Evolutionary conservation across 2,797 vertebrate genomes (phyloP).

Genomic region (Pteropus rufus): DNA sequence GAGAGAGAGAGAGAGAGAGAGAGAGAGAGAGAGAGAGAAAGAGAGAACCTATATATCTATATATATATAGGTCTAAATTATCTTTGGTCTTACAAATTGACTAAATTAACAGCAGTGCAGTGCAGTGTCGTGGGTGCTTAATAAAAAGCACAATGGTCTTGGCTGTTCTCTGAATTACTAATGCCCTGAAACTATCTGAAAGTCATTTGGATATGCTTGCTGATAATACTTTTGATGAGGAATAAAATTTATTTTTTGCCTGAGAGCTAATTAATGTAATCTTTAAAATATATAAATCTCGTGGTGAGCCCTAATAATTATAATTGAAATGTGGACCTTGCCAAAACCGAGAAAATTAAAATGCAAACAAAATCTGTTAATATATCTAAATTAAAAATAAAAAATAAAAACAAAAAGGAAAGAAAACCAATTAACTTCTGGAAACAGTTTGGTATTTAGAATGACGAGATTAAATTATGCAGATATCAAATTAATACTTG

Average conservation of each 20-base stretch:
- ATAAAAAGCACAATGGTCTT: constrained; percentile 24
- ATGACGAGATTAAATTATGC: constrained; percentile 71
- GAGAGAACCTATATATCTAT: not conserved
- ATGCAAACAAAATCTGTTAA: constrained; percentile 70
- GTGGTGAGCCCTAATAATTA: constrained; percentile 63
- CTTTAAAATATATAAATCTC: constrained; percentile 67
- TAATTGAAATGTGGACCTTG: constrained; percentile 35
- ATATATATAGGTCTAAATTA: constrained; percentile 45
- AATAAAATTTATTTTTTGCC: constrained; percentile 61
- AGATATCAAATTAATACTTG: constrained; percentile 73
- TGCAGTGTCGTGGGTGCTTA: not conserved
- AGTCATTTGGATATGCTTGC: constrained; percentile 50
- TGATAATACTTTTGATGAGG: constrained; percentile 57
- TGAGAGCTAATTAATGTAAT: constrained; percentile 64
- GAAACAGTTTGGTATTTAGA: constrained; percentile 77
- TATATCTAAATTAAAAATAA: constrained; percentile 67
- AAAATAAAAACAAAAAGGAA: constrained; percentile 72
- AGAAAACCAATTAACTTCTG: constrained; percentile 76
- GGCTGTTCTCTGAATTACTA: constrained; percentile 36
- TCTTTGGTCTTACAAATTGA: constrained; percentile 36
- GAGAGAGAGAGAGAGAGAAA: not conserved
- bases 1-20: not conserved
- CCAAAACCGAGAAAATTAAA: constrained; percentile 73
- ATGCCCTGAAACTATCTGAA: constrained; percentile 53
- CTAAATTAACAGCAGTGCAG: constrained; percentile 38